Evolutionary conservation across 2,888 invertebrate species (phyloP), one percentile per base, ranked within the genome.

Genomic region (Coleophora deauratella): DNA sequence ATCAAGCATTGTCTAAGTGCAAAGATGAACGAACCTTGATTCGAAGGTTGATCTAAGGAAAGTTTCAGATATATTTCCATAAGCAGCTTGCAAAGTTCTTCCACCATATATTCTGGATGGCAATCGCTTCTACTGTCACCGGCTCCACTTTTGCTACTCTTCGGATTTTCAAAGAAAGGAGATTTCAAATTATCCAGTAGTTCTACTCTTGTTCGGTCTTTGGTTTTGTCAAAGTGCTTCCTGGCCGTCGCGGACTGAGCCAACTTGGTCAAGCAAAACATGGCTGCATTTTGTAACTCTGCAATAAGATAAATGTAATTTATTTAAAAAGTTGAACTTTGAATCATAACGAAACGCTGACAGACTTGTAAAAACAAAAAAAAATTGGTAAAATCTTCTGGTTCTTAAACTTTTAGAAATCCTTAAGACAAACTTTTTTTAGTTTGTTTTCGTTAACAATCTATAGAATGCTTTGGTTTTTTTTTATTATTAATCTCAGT

Each of bases 91-190:
- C 74, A 76, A 27, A 76, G 41, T 35, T 79, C 72, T 41, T 85
- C 82, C 0, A 67, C 59, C 49, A 80, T 57, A 38, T 68, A 81
- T 40, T 80, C 81, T 0, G 84, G 82, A 12, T 62, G 74, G 34
- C 84, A 85, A 35, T 77, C 71, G 1, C 52, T 55, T 9, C 51
- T 53, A 10, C 47, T 56, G 34, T 72, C 72, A 0, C 69, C 74
- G 0, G 54, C 59, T 2, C 62, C 57, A 12, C 47, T 43, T 2
- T 48, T 52, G 1, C 55, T 59, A 12, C 33, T 50, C 4, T 36
- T n/a, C 11, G 30, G 40, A 0, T 51, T 48, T 2, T 39, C 40
- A 15, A 27, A 9, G 48, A 49, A 38, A 55, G 66, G 62, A 0
- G 73, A 74, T 40, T 66, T 71, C n/a, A 80, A 9, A 41, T 59